These are phyloP conservation scores for Geothlypis trichas DNA, from an alignment of 2,113 vertebrate genomes.

Conservation along the genomic window DNA sequence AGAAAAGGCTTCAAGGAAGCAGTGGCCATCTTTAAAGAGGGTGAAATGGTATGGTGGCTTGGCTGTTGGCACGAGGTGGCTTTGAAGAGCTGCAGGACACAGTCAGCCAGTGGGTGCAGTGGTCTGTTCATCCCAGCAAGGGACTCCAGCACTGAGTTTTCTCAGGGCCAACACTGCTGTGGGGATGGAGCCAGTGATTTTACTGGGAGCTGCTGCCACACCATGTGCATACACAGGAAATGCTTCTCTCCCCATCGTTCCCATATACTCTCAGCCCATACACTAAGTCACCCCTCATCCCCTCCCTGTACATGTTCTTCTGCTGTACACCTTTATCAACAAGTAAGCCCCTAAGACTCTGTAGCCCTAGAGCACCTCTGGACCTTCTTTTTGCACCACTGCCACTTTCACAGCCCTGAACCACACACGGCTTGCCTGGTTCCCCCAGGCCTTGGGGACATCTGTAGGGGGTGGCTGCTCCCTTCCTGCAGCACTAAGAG, in stretches of 20 bases:
- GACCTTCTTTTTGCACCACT: neutral
- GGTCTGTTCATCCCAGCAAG: neutral
- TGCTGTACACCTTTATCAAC: neutral
- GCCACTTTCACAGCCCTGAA: neutral
- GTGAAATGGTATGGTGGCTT: neutral
- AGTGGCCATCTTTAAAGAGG: neutral
- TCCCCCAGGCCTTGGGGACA: neutral
- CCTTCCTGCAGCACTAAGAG: neutral
- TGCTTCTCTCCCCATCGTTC: neutral
- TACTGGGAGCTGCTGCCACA: neutral
- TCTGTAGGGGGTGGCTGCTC: neutral
- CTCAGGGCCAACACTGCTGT: neutral
- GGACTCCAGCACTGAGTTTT: neutral
- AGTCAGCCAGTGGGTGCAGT: neutral
- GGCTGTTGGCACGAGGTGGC: fast-evolving
- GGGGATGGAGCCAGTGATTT: neutral
- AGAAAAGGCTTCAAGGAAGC: neutral
- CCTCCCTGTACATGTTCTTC: neutral
- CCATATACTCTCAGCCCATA: neutral
- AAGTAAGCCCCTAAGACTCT: neutral
- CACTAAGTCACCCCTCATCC: neutral
- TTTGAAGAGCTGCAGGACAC: neutral
- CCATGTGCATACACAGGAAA: fast-evolving
- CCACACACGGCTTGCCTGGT: neutral
- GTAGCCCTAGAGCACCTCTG: neutral